Evolutionary conservation across 2,113 vertebrate species (phyloP), one percentile per base, ranked within the genome.

Genomic region (Recurvirostra avosetta): DNA sequence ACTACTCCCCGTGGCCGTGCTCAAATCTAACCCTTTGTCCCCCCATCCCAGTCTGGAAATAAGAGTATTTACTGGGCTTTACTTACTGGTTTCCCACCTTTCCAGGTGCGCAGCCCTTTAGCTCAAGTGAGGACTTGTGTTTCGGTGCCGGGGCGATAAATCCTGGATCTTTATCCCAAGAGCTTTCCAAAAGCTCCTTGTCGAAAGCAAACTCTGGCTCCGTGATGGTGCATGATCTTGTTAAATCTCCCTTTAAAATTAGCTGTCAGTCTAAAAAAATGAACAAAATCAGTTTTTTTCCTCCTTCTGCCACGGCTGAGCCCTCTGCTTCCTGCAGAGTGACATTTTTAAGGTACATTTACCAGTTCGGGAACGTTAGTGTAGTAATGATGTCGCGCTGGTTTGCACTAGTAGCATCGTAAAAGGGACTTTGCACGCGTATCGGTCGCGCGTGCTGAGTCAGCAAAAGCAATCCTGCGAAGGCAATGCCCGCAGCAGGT

Each of bases 181-280:
- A 66, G 45, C 59, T 89, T 53, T 72, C 67, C 77, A 15, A 90
- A 59, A 86, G 27, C 22, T 36, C 49, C 30, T 34, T 25, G 30
- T 78, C 3, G 0, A 61, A 53, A 62, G 72, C 18, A 49, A 73
- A 61, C 75, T 65, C 72, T 27, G 25, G 9, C 65, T 53, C 25
- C 0, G 0, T 34, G 86, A 3, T 41, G 43, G 67, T 25, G 40
- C 1, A 0, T 47, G 55, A 63, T 52, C 68, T 86, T 27, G 2
- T 55, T 43, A 62, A 84, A 92, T 50, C 29, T 74, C 86, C 67
- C 38, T 86, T 83, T 45, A 16, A 75, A 77, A 43, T 16, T 8
- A 84, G 45, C 68, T 56, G 36, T 63, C 50, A 49, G 34, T 30
- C 49, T 34, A 12, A 8, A 55, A 38, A 82, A 12, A 7, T 32